These are phyloP conservation scores for Gandaritis pyraliata DNA, from an alignment of 2,888 invertebrate genomes.

Conservation along the genomic window DNA sequence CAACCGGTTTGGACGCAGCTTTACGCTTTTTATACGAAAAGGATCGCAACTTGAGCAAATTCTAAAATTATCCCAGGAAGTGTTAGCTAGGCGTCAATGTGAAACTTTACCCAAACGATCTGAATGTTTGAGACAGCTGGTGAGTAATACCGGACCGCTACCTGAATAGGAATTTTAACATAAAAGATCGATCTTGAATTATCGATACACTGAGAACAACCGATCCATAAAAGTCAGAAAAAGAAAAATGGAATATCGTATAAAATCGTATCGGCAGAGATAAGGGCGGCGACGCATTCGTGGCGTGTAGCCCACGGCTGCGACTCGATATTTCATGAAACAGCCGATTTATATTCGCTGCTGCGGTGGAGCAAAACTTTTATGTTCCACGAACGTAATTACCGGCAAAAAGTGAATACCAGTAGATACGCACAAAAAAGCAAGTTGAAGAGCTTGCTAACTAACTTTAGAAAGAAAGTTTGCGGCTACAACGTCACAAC, in stretches of 20 bases:
- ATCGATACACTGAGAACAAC: slow-evolving; percentile 79
- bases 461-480: slow-evolving; percentile 5
- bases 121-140: slow-evolving; percentile 42
- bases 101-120: slow-evolving; percentile 22
- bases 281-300: slow-evolving; percentile 75
- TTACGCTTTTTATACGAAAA: slow-evolving; percentile 72
- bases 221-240: slow-evolving; percentile 81
- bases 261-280: slow-evolving; percentile 79
- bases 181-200: slow-evolving; percentile 74
- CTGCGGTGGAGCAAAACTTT: slow-evolving; percentile 71
- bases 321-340: slow-evolving; percentile 80
- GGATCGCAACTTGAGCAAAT: slow-evolving; percentile 59
- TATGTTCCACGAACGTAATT: slow-evolving; percentile 78
- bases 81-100: slow-evolving; percentile 40
- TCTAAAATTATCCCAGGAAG: slow-evolving; percentile 53
- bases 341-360: slow-evolving; percentile 80
- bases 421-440: slow-evolving; percentile 41
- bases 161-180: slow-evolving; percentile 64
- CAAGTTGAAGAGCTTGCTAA: slow-evolving; percentile 9
- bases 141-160: slow-evolving; percentile 44
- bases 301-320: slow-evolving; percentile 78
- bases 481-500: not conserved
- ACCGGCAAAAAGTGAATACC: slow-evolving; percentile 66
- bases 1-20: slow-evolving; percentile 70
- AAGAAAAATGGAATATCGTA: slow-evolving; percentile 78